phyloP scores from a whole-genome alignment of 1,140 invertebrate genomes.

The Andricus grossulariae region DNA sequence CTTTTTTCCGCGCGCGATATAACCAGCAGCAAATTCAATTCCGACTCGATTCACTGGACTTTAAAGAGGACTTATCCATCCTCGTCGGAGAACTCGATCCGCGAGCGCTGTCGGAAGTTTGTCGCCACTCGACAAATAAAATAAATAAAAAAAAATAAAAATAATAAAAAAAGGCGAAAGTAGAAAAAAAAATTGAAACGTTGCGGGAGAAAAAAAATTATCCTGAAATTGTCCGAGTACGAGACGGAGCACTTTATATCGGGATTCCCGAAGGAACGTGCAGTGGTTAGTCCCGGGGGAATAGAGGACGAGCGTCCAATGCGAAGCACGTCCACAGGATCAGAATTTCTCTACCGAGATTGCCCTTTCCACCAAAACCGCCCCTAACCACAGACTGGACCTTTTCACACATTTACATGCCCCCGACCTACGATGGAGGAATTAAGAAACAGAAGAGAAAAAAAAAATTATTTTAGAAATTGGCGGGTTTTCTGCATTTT shows the following conservation, averaged over 20 bases:
- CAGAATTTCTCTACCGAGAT: constrained; percentile 27
- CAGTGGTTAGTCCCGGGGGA: not conserved
- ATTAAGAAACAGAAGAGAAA: no score
- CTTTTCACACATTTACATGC: constrained; percentile 12
- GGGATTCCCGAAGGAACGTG: constrained; percentile 17
- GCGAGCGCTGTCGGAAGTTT: not conserved
- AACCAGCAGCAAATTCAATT: constrained; percentile 11
- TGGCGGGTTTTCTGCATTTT: no score
- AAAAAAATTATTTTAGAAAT: no score
- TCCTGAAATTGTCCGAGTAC: constrained; percentile 17
- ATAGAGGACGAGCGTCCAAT: not conserved
- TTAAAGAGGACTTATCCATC: constrained; percentile 22
- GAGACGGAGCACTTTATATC: constrained; percentile 24
- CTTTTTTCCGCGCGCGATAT: not conserved
- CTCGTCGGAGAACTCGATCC: constrained; percentile 5
- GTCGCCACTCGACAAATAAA: constrained; percentile 1
- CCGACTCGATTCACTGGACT: constrained; percentile 8
- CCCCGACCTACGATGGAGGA: not conserved
- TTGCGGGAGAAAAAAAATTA: not conserved
- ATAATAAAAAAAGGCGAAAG: not conserved
- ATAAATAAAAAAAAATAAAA: not conserved
- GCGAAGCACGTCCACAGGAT: constrained; percentile 3
- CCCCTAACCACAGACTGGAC: constrained; percentile 13
- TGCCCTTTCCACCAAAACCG: constrained; percentile 17
- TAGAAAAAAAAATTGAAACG: not conserved